Evolutionary conservation across 2,797 vertebrate species (phyloP).

Genomic region (Gambusia yucatana): DNA sequence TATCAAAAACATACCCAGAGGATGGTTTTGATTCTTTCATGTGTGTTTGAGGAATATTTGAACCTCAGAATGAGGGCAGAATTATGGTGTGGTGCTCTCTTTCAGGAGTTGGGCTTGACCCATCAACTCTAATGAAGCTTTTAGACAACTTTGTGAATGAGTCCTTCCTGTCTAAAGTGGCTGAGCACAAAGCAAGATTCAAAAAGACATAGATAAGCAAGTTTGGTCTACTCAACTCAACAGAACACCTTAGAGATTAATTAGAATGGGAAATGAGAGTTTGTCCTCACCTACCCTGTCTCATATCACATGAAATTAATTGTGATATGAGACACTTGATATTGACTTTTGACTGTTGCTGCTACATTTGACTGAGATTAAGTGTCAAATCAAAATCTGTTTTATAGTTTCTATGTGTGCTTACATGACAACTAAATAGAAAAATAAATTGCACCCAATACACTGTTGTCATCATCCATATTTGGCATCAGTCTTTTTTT

Average conservation of each 20-base stretch:
- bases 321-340: not conserved
- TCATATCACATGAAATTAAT: not conserved
- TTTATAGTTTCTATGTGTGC: constrained; percentile 3
- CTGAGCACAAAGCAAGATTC: not conserved
- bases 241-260: not conserved
- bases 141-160: not conserved
- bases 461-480: not conserved
- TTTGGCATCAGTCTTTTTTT: constrained; percentile 18
- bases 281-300: not conserved
- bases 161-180: not conserved
- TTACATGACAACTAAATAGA: not conserved
- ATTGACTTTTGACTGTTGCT: not conserved
- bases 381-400: not conserved
- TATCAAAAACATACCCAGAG: no score
- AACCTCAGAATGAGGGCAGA: not conserved
- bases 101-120: not conserved
- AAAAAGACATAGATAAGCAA: no score
- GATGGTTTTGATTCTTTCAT: no score
- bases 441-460: not conserved
- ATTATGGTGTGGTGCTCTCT: not conserved
- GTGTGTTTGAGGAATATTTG: no score
- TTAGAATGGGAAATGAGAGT: not conserved
- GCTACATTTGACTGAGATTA: not conserved
- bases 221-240: no score
- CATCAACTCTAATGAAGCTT: not conserved